Percentiles rank a stretch among this genome's conserved stretches.
These are phyloP conservation scores for Nomada fabriciana DNA, from an alignment of 2,888 invertebrate species.

Conservation along the genomic window DNA sequence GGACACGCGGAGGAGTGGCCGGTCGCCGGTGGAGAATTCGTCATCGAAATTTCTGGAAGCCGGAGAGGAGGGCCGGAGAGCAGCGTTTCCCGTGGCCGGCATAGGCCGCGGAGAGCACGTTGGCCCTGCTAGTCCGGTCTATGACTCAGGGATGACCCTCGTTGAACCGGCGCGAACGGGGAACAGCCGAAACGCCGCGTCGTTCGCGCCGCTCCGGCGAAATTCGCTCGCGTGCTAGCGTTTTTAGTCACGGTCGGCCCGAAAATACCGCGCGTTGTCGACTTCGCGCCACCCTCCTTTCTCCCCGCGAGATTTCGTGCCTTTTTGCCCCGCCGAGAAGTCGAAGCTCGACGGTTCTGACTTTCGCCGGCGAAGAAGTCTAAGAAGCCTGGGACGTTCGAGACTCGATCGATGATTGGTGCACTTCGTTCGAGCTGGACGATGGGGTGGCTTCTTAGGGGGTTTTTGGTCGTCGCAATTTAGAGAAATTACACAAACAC, in stretches of 20 bases:
- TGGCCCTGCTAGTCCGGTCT: constrained; percentile 80
- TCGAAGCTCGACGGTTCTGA: not conserved
- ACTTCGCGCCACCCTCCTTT: constrained; percentile 23
- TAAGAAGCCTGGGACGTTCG: no score
- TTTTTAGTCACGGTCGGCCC: constrained; percentile 70
- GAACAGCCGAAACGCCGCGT: constrained; percentile 63
- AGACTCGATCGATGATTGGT: no score
- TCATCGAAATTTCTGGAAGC: constrained; percentile 81
- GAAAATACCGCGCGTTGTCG: constrained; percentile 70
- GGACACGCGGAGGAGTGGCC: constrained; percentile 38
- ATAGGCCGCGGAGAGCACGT: constrained; percentile 59
- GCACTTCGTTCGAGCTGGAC: no score
- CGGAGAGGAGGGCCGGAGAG: not conserved
- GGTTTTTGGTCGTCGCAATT: no score
- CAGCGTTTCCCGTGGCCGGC: not conserved
- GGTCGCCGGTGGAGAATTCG: constrained; percentile 73
- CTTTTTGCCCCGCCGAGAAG: not conserved
- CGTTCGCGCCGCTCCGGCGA: constrained; percentile 54
- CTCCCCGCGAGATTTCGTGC: not conserved
- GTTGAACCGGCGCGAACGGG: constrained; percentile 74
- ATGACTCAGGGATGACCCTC: constrained; percentile 82
- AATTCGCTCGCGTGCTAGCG: constrained; percentile 62
- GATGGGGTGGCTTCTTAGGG: no score
- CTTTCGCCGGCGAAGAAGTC: not conserved
- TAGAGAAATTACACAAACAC: no score